Conservation (phyloP, 2,113 vertebrate species). For the Trematocara marginatum region DNA sequence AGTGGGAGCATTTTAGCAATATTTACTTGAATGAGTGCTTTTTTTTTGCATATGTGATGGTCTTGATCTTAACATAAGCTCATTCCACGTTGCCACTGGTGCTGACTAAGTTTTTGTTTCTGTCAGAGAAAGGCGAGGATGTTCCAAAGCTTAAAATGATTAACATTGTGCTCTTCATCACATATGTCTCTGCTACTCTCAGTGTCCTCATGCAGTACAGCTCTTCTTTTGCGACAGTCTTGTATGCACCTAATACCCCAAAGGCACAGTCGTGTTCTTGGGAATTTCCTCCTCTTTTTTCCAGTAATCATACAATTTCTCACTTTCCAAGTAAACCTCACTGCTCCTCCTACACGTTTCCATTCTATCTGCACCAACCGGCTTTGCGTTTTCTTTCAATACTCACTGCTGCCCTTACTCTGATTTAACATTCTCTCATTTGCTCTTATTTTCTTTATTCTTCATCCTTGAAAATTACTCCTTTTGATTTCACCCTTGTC, state of each 20-base stretch:
- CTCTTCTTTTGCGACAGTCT: not conserved
- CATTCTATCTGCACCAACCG: fast-evolving
- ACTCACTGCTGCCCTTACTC: not conserved
- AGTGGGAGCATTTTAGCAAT: not conserved
- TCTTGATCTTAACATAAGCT: not conserved
- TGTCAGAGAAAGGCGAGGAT: not conserved
- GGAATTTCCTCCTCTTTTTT: not conserved
- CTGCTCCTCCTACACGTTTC: not conserved
- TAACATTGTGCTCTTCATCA: not conserved
- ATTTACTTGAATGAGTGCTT: not conserved
- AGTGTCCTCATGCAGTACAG: not conserved
- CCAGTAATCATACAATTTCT: not conserved
- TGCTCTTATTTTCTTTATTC: not conserved
- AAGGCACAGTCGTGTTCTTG: not conserved
- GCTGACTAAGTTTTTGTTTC: not conserved
- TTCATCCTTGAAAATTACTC: not conserved
- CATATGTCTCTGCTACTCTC: not conserved
- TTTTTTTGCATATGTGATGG: not conserved
- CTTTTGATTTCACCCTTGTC: not conserved
- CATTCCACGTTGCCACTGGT: not conserved
- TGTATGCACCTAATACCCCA: not conserved
- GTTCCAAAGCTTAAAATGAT: not conserved
- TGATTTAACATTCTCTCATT: not conserved
- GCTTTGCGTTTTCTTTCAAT: not conserved
- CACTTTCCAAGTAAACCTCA: not conserved